Base-by-base conservation (phyloP, 92 coral and sea anemone species). In the Epizoanthus illoricatus region DNA sequence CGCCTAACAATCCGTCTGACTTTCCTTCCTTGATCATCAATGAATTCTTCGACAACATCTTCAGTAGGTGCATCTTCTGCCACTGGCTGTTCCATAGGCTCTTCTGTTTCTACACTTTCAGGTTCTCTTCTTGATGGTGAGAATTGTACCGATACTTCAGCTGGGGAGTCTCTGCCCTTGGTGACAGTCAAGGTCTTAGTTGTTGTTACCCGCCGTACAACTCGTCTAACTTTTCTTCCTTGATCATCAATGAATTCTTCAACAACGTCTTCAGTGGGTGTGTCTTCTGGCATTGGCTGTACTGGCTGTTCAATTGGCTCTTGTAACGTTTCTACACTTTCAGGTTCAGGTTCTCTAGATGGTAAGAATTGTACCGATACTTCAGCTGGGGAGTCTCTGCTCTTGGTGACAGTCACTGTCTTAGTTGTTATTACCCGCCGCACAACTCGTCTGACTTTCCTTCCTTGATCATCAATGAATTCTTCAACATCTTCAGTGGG, bases 201-300 rank as follows among this genome's bases (percentile, higher is more conserved):
- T 28, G 84, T 58, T 13, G 83, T 71, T 43, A 83, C 67, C 56
- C 84, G 74, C 28, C 79, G 62, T 5, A 78, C 86, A 47, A 89
- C 41, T 54, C 86, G 69, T 79, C 85, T 81, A 17, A 86, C 81
- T 13, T 28, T 65, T 75, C 87, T 66, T 74, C 92, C 92, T 42
- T 89, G 83, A 7, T 89, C 89, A 54, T 89, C 92, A 33, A 89
- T 85, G 69, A 83, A 92, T 66, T 92, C 97, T 59, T 88, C 88
- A 9, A 86, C 84, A 47, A 80, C 59, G 69, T 92, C 94, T 69
- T 84, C 91, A 17, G 80, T 74, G 42, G 80, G 80, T 15, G 80
- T 21, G 15, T 74, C 49, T 24, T 12, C 21, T 52, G 13, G 15
- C 56, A 52, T 6, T 52, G 56, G 56, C 3, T 49, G 13, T 9